Evolutionary conservation across 2,797 vertebrate species (phyloP).

Genomic region (Gymnodraco acuticeps): DNA sequence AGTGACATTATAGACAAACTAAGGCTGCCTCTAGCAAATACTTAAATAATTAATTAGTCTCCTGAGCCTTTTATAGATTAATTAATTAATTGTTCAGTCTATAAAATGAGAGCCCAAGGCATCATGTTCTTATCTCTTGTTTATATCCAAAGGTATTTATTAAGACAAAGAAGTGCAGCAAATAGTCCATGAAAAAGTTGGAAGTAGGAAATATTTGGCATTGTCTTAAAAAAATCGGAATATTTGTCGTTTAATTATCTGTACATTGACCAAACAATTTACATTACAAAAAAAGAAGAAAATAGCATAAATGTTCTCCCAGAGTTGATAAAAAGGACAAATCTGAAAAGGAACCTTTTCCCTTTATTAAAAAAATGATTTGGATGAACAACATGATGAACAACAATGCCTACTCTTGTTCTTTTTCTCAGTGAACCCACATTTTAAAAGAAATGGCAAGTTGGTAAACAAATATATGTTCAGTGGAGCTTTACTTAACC

Average conservation of each 20-base stretch:
- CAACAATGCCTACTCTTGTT: too few species aligned
- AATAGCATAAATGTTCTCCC: too few species aligned
- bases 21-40: background rate
- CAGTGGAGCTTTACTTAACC: slow-evolving; percentile 40
- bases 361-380: background rate
- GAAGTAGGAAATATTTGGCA: background rate
- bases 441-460: background rate
- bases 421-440: too few species aligned
- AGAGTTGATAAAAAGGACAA: too few species aligned
- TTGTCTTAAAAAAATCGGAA: background rate
- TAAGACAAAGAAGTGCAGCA: background rate
- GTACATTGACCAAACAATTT: background rate
- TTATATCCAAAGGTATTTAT: background rate
- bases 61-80: background rate
- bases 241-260: too few species aligned
- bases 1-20: background rate
- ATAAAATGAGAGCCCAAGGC: background rate
- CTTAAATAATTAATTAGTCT: background rate
- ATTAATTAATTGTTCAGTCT: background rate
- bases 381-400: background rate
- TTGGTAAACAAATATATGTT: slow-evolving; percentile 26
- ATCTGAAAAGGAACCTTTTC: background rate
- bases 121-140: background rate
- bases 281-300: too few species aligned
- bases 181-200: background rate